Base-by-base conservation (phyloP, 1,140 invertebrate genomes). In the Batillaria attramentaria region DNA sequence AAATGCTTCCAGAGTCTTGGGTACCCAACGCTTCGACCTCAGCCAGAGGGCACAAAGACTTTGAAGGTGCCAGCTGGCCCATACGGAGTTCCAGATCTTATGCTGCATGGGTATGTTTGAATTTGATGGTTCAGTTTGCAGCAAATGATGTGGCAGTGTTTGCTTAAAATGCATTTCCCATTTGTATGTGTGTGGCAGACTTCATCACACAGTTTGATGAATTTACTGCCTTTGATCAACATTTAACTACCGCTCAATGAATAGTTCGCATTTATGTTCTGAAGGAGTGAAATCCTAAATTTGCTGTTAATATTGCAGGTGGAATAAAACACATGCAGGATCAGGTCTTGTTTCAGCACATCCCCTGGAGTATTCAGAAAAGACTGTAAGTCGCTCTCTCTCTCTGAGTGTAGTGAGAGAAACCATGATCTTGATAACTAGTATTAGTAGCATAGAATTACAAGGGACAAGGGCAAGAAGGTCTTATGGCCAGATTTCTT, bases 91-190 rank as follows among this genome's bases (percentile, higher is more conserved):
- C 82, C 85, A 79, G 83, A 87, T 78, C 43, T 81, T 5, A 86
- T 87, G 86, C 54, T 84, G 28, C 69, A 84, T 84, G 86, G 86
- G 84, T 87, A 80, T n/a, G n/a, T n/a, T n/a, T n/a, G n/a, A n/a
- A n/a, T n/a, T n/a, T n/a, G n/a, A n/a, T n/a, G n/a, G n/a, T n/a
- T n/a, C n/a, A n/a, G n/a, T n/a, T n/a, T n/a, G n/a, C n/a, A n/a
- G n/a, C n/a, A n/a, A n/a, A n/a, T n/a, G n/a, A n/a, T n/a, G n/a
- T n/a, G n/a, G n/a, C n/a, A n/a, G n/a, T n/a, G n/a, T n/a, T n/a
- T n/a, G n/a, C n/a, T n/a, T n/a, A n/a, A n/a, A n/a, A n/a, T n/a
- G n/a, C n/a, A n/a, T n/a, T n/a, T n/a, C n/a, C n/a, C n/a, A n/a
- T n/a, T n/a, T n/a, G n/a, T n/a, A n/a, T n/a, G n/a, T n/a, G n/a